Percentiles rank a stretch among this genome's conserved stretches.
These are phyloP conservation scores for Drosophila borborema DNA, from an alignment of 2,888 invertebrate species.

Conservation along the genomic window DNA sequence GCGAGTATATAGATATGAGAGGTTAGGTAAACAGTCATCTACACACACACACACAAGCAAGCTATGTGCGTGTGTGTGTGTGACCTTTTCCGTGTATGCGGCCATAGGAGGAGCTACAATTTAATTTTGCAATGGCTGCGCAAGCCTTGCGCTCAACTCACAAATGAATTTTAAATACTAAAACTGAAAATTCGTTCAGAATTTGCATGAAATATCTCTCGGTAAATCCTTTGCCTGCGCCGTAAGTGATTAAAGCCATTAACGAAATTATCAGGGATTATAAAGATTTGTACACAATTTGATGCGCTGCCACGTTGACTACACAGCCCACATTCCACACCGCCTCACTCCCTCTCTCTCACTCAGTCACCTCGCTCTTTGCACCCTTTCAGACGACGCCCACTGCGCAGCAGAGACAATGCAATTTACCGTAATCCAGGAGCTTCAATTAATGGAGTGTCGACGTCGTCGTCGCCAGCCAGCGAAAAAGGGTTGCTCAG, in stretches of 20 bases:
- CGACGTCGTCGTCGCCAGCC: constrained; percentile 46
- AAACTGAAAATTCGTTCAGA: constrained; percentile 6
- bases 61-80: constrained; percentile 24
- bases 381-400: constrained; percentile 43
- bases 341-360: not conserved
- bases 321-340: not conserved
- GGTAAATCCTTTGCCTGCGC: constrained; percentile 48
- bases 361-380: not conserved
- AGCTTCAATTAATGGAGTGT: constrained; percentile 84
- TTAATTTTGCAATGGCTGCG: constrained; percentile 67
- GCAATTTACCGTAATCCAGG: constrained; percentile 83
- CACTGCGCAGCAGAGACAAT: constrained; percentile 80
- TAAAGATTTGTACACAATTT: constrained; percentile 81
- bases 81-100: constrained; percentile 59
- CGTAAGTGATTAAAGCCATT: constrained; percentile 84
- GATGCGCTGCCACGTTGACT: constrained; percentile 58
- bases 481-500: constrained; percentile 55
- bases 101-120: constrained; percentile 68
- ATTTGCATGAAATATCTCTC: constrained; percentile 4
- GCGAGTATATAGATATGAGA: constrained; percentile 48
- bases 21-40: constrained; percentile 62
- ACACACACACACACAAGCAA: constrained; percentile 8
- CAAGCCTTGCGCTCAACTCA: constrained; percentile 29
- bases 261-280: constrained; percentile 85
- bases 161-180: constrained; percentile 53